Conservation (phyloP, 1,140 invertebrate species). For the Dendroctonus valens region DNA sequence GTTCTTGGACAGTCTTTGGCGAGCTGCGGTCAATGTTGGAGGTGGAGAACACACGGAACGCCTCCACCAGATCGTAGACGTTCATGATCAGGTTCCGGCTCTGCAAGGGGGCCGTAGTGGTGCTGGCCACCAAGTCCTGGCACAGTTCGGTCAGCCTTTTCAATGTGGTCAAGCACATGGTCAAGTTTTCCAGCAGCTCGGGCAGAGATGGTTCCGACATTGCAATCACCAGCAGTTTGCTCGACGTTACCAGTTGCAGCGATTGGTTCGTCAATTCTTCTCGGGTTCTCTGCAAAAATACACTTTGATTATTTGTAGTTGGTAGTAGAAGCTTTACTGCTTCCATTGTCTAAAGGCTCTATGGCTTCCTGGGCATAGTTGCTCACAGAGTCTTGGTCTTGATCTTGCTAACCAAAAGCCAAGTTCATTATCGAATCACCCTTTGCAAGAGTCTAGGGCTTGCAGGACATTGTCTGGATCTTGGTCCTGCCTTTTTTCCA, state of each 20-base stretch:
- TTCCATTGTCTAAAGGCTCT: no score
- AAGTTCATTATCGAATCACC: no score
- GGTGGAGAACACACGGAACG: conserved; percentile 67
- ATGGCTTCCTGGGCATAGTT: no score
- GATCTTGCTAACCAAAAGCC: no score
- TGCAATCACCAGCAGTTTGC: conserved; percentile 78
- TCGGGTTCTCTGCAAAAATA: conserved; percentile 60
- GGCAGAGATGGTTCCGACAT: conserved; percentile 64
- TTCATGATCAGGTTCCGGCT: conserved; percentile 76
- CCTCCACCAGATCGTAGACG: conserved; percentile 76
- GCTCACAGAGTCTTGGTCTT: no score
- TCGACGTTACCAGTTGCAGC: conserved; percentile 77
- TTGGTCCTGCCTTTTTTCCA: no score
- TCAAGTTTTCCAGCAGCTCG: conserved; percentile 62
- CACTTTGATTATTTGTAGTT: no score
- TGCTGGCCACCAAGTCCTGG: conserved; percentile 69
- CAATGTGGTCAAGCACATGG: conserved; percentile 68
- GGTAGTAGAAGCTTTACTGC: no score
- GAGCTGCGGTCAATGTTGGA: conserved; percentile 57
- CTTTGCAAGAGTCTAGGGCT: no score
- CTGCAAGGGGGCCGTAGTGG: conserved; percentile 72
- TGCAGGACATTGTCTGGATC: no score
- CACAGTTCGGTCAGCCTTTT: conserved; percentile 66
- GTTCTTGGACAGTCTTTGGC: conserved; percentile 58
- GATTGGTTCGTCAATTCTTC: conserved; percentile 78